Evolutionary conservation across 2,797 vertebrate species (phyloP).

Genomic region (Sardinella longiceps): DNA sequence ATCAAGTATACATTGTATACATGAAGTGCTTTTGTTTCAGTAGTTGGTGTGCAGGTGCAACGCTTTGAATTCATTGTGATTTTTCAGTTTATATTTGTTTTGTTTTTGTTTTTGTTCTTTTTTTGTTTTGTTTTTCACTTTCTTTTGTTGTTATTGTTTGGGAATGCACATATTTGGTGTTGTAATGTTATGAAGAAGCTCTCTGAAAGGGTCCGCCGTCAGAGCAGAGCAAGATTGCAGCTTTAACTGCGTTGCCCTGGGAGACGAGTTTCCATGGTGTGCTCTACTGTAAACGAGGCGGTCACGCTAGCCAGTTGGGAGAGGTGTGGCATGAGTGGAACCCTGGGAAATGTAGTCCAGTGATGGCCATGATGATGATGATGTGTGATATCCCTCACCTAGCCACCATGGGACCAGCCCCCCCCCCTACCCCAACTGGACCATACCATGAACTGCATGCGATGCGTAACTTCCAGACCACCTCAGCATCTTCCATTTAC

Average conservation of each 20-base stretch:
- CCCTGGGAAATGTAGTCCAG: neutral
- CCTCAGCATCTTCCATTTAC: slow-evolving; percentile 41
- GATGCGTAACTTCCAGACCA: slow-evolving; percentile 1
- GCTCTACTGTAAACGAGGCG: slow-evolving; percentile 56
- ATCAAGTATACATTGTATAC: slow-evolving; percentile 71
- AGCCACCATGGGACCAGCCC: neutral
- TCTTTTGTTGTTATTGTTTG: slow-evolving; percentile 57
- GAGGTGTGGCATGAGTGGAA: slow-evolving; percentile 32
- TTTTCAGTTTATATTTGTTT: slow-evolving; percentile 65
- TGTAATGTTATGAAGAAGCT: slow-evolving; percentile 73
- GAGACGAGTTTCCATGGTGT: slow-evolving; percentile 48
- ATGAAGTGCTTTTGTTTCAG: slow-evolving; percentile 79
- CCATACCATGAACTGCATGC: slow-evolving; percentile 3
- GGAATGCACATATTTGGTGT: slow-evolving; percentile 72
- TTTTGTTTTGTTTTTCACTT: slow-evolving; percentile 54
- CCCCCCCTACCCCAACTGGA: neutral
- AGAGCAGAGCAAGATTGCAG: slow-evolving; percentile 63
- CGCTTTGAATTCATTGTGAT: slow-evolving; percentile 71
- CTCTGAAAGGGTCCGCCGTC: slow-evolving; percentile 61
- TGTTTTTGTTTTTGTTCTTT: slow-evolving; percentile 63
- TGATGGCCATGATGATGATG: no score
- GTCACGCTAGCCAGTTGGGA: slow-evolving; percentile 32
- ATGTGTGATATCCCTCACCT: slow-evolving; percentile 6
- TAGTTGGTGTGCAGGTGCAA: slow-evolving; percentile 68
- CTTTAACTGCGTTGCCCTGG: slow-evolving; percentile 54